Percentiles rank a stretch among this genome's conserved stretches.
Evolutionary conservation across 2,797 vertebrate species (phyloP).

Genomic region (Falco columbarius): DNA sequence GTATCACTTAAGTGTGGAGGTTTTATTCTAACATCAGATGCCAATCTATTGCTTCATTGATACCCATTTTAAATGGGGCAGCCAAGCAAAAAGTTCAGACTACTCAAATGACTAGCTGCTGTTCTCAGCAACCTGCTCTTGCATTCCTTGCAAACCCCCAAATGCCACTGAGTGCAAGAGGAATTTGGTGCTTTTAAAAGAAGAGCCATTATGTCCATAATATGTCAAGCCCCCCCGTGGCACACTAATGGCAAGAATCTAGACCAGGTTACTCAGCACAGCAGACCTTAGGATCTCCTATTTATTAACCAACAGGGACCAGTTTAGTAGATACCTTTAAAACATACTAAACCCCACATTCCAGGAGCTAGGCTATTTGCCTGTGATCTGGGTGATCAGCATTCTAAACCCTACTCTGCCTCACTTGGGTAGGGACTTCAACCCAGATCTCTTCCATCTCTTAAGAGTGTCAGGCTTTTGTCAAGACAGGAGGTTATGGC

Average conservation of each 20-base stretch:
- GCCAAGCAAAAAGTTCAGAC: slow-evolving; percentile 16
- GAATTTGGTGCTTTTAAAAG: not conserved
- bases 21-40: slow-evolving; percentile 35
- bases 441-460: not conserved
- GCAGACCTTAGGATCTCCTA: not conserved
- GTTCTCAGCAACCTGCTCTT: not conserved
- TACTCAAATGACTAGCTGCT: not conserved
- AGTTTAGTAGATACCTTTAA: not conserved
- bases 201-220: slow-evolving; percentile 4
- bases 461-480: not conserved
- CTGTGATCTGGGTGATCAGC: not conserved
- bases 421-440: not conserved
- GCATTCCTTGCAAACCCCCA: slow-evolving; percentile 25
- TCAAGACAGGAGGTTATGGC: not conserved
- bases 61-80: slow-evolving; percentile 49
- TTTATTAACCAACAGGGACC: not conserved
- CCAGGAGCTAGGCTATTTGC: not conserved
- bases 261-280: slow-evolving; percentile 8
- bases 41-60: slow-evolving; percentile 38
- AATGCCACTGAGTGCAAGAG: not conserved
- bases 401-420: not conserved
- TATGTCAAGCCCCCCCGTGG: not conserved
- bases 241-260: not conserved
- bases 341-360: accelerated
- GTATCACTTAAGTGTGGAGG: slow-evolving; percentile 27